These are phyloP conservation scores for Caenorhabditis elegans DNA, from an alignment of 1,140 invertebrate genomes.

Conservation along the genomic window WBcel235 BX284605.5:15144501-15145000, in stretches of 20 bases:
- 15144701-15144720: neutral
- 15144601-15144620: neutral
- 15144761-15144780: no score
- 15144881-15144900: neutral
- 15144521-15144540: neutral
- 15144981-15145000: no score
- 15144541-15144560: neutral
- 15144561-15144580: no score
- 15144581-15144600: neutral
- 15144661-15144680: neutral
- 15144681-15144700: neutral
- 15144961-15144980: neutral
- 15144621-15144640: conserved; percentile 8
- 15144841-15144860: neutral
- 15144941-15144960: neutral
- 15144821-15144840: neutral
- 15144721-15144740: neutral
- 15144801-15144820: neutral
- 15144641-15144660: neutral
- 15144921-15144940: neutral
- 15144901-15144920: neutral
- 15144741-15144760: neutral
- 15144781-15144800: neutral
- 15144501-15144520: neutral
- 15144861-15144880: neutral